Base-by-base conservation (phyloP, 2,113 vertebrate genomes). In the Agapornis roseicollis region DNA sequence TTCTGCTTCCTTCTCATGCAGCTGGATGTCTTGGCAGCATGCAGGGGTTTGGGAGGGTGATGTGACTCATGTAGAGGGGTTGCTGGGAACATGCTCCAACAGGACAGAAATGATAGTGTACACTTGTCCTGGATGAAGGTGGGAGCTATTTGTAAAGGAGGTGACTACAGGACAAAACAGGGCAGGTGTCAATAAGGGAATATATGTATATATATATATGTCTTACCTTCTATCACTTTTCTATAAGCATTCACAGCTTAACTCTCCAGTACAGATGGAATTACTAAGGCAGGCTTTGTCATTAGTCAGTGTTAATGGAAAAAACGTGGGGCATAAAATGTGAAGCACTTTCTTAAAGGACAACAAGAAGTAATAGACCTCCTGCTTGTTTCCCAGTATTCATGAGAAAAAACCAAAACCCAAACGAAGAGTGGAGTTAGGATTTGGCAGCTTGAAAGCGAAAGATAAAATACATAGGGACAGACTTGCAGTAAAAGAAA, bases 1-100 rank as follows among this genome's bases (percentile, higher is more conserved):
- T 86, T 72, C 86, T 95, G 65, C 89, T 81, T 94, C 63, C 56
- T 53, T 58, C 89, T 72, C 78, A 19, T 72, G 87, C 70, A 91
- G 89, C 91, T 92, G 93, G 93, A 79, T 0, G 0, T 72, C 77
- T 86, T 95, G 89, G 94, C 89, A 95, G 89, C 42, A 81, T 44
- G 73, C 69, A 61, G 72, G 65, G 53, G 35, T 8, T 41, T 87
- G 79, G 86, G 61, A 91, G 80, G 63, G 17, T 80, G n/a, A 56
- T 46, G 4, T 89, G 88, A 89, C 31, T 92, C 80, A 91, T n/a
- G 28, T 13, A 81, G 73, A 84, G 31, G 10, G 91, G 87, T 80
- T 94, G 35, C 80, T 85, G 73, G 94, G 88, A 89, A 91, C 63
- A 33, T 41, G 73, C 56, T 95, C 44, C 52, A 87, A 37, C 73